Evolutionary conservation across 1,140 invertebrate species (phyloP).

Genomic region (Lepeophtheirus salmonis): DNA sequence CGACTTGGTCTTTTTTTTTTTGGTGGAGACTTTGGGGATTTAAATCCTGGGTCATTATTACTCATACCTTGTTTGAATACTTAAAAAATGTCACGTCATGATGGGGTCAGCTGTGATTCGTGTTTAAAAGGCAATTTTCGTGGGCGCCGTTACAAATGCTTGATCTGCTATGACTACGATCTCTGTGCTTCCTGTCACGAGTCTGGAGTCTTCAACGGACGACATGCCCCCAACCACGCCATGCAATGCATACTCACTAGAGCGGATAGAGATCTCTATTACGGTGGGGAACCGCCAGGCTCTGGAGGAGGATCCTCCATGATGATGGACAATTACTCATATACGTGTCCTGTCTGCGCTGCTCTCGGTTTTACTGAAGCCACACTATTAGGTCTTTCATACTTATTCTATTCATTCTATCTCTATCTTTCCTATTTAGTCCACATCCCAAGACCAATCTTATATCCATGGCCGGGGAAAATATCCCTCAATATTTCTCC

Average conservation of each 20-base stretch:
- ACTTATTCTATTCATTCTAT: no score
- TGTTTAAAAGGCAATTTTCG: constrained; percentile 95
- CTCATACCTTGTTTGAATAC: no score
- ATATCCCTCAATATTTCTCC: no score
- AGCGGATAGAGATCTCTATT: constrained; percentile 88
- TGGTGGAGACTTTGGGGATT: no score
- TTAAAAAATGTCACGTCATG: constrained; percentile 19
- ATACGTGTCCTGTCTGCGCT: constrained; percentile 89
- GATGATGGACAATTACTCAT: constrained; percentile 53
- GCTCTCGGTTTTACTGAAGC: constrained; percentile 86
- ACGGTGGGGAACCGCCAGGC: constrained; percentile 68
- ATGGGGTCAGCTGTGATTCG: constrained; percentile 87
- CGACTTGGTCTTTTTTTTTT: no score
- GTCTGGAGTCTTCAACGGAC: constrained; percentile 58
- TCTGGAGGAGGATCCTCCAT: constrained; percentile 36
- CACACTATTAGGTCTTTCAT: constrained; percentile 67
- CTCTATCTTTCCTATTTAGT: no score
- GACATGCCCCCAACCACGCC: constrained; percentile 83
- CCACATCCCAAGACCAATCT: no score
- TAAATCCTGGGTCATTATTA: no score
- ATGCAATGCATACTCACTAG: constrained; percentile 96
- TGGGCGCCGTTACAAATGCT: constrained; percentile 90
- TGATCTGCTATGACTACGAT: constrained; percentile 97
- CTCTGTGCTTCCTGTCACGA: constrained; percentile 91
- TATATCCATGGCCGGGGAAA: no score